Conservation (phyloP, 2,797 vertebrate genomes). For the Petrocephalus schoutedeni region DNA sequence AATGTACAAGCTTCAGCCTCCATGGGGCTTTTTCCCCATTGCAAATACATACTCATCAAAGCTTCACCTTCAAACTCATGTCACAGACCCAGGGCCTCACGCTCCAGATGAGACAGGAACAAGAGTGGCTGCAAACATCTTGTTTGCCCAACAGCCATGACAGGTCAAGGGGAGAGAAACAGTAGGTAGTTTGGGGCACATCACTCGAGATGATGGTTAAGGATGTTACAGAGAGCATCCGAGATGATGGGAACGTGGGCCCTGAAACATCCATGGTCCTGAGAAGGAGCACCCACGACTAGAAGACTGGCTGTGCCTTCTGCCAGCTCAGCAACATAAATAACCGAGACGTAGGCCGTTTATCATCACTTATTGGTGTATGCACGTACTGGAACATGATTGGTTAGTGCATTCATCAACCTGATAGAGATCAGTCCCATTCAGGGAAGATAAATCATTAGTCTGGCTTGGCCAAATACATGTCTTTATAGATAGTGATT, state of each 20-base stretch:
- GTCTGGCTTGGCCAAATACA: constrained; percentile 80
- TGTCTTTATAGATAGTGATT: constrained; percentile 97
- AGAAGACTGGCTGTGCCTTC: constrained; percentile 25
- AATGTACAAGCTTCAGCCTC: not conserved
- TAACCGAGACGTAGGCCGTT: constrained; percentile 78
- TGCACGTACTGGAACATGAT: constrained; percentile 94
- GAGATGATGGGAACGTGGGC: constrained; percentile 24
- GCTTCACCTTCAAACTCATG: not conserved
- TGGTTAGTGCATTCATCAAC: constrained; percentile 99
- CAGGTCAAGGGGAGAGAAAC: constrained; percentile 4
- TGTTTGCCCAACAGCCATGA: not conserved
- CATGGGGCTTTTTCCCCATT: not conserved
- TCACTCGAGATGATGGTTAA: constrained; percentile 26
- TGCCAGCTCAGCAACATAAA: constrained; percentile 65
- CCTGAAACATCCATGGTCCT: not conserved
- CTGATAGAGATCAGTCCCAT: constrained; percentile 95
- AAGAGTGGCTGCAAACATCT: not conserved
- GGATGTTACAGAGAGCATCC: constrained; percentile 39
- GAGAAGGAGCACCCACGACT: constrained; percentile 22
- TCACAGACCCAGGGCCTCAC: not conserved
- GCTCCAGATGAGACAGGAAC: not conserved
- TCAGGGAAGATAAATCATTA: constrained; percentile 97
- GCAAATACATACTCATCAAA: not conserved
- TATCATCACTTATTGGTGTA: constrained; percentile 96
- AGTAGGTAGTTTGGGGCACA: constrained; percentile 6